Evolutionary conservation across 2,888 invertebrate species (phyloP).

Genomic region (Tolmerus cingulatus): DNA sequence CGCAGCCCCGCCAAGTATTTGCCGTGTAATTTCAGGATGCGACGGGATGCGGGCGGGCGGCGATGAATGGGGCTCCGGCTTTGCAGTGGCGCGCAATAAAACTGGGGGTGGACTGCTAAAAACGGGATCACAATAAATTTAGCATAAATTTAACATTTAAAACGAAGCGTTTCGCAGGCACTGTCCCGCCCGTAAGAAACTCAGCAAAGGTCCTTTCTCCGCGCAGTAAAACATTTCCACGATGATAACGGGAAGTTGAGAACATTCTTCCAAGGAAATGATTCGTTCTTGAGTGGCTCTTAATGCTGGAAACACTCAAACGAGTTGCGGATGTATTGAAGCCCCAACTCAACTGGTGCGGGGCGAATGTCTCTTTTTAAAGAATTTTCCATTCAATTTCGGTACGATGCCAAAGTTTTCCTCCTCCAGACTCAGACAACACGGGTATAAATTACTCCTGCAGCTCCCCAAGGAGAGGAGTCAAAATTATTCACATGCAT

Average conservation of each 20-base stretch:
- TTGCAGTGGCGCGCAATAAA: slow-evolving; percentile 15
- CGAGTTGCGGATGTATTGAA: background rate
- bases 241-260: background rate
- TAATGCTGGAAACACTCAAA: background rate
- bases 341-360: background rate
- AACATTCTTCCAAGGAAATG: slow-evolving; percentile 23
- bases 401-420: background rate
- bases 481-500: background rate
- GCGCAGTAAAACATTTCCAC: slow-evolving; percentile 18
- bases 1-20: background rate
- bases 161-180: slow-evolving; percentile 29
- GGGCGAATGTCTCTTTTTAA: background rate
- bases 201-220: background rate
- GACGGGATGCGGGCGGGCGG: background rate
- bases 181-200: background rate
- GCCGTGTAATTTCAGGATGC: background rate
- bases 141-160: slow-evolving; percentile 47
- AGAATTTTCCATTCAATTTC: background rate
- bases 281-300: slow-evolving; percentile 27
- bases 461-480: background rate
- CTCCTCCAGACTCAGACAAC: background rate
- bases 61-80: background rate
- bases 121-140: slow-evolving; percentile 47
- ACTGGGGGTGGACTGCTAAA: slow-evolving; percentile 42
- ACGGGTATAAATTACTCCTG: background rate